Evolutionary conservation across 2,797 vertebrate genomes (phyloP), one percentile per base, ranked within the genome.

Genomic region (Sebastes itinus): DNA sequence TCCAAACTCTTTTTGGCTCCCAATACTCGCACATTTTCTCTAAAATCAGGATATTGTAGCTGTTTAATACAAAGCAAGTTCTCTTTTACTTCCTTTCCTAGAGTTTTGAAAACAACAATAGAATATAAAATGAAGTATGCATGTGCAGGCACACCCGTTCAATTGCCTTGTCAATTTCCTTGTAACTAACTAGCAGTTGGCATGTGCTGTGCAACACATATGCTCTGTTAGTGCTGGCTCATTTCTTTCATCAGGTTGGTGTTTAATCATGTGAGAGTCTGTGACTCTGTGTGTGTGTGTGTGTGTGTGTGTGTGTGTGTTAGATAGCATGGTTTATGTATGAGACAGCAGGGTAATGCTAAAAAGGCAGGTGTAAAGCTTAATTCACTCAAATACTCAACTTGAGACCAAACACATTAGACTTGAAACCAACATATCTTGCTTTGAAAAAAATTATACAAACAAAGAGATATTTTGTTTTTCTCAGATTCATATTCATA

Each of bases 231-330:
- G 73, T 83, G 81, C 80, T 58, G 80, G 12, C 81, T 88, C 85
- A 87, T 92, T 88, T 88, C 82, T 73, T 82, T 86, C 80, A 83
- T 86, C 75, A 84, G 83, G 77, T 74, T 87, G 81, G 61, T 86
- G 77, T 87, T 74, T 88, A 79, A 78, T 68, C 85, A 49, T 49
- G 73, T 32, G 33, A 67, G 61, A 18, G 35, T 28, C 54, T 42
- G 46, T 59, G 35, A 28, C 25, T 46, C 42, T 25, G 25, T 25
- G 35, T 14, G 70, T 67, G 46, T 52, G 25, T 4, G 46, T 32
- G 65, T 52, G 27, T 30, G 27, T 54, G 27, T 5, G 49, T 55
- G 66, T 8, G 28, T 55, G 66, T 54, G 49, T 33, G 52, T 38
- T 38, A 38, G 35, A 38, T 38, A 58, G 9, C 0, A n/a, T 66